Evolutionary conservation across 2,797 vertebrate species (phyloP).

Genomic region (Molossus molossus): DNA sequence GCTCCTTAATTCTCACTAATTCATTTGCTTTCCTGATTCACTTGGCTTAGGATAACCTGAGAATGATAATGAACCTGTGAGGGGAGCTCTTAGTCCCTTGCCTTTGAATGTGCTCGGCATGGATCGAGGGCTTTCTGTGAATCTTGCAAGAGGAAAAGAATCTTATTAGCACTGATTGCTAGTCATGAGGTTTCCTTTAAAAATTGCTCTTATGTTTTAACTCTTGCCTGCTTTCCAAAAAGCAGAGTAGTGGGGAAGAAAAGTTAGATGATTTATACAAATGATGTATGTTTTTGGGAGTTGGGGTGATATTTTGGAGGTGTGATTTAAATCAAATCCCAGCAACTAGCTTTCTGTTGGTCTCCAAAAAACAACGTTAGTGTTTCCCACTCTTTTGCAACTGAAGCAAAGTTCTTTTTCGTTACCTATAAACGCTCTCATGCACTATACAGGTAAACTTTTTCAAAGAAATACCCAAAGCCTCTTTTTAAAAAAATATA

Average conservation of each 20-base stretch:
- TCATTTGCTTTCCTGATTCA: slow-evolving; percentile 99
- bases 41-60: slow-evolving; percentile 96
- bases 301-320: slow-evolving; percentile 78
- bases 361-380: slow-evolving; percentile 80
- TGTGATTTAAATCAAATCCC: slow-evolving; percentile 84
- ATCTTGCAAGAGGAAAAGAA: slow-evolving; percentile 95
- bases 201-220: slow-evolving; percentile 92
- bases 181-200: slow-evolving; percentile 93
- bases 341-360: slow-evolving; percentile 73
- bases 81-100: slow-evolving; percentile 95
- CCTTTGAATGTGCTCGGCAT: slow-evolving; percentile 98
- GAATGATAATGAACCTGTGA: slow-evolving; percentile 97
- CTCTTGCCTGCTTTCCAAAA: slow-evolving; percentile 88
- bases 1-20: slow-evolving; percentile 99
- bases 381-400: slow-evolving; percentile 83
- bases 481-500: slow-evolving; percentile 77
- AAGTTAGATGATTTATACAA: slow-evolving; percentile 77
- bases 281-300: slow-evolving; percentile 69
- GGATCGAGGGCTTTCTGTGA: slow-evolving; percentile 97
- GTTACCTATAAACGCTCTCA: slow-evolving; percentile 83
- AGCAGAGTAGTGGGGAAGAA: slow-evolving; percentile 26
- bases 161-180: slow-evolving; percentile 96
- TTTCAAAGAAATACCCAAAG: slow-evolving; percentile 84
- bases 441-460: slow-evolving; percentile 78
- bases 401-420: slow-evolving; percentile 80